A percentile compares a stretch with the other conserved stretches of the same genome.
Conservation (phyloP, 2,797 vertebrate genomes). For the Antrozous pallidus region DNA sequence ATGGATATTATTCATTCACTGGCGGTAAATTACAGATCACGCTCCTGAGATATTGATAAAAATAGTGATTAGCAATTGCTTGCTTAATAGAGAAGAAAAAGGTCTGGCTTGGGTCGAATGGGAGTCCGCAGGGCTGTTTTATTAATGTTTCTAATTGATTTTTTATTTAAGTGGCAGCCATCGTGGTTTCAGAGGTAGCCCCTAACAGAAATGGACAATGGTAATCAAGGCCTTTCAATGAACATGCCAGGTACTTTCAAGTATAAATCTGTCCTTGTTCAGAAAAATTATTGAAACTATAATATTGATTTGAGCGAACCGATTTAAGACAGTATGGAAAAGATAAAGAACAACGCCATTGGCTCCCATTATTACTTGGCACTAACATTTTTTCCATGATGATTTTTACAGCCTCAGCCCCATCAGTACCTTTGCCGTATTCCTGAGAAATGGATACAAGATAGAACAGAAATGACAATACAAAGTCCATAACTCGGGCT, state of each 20-base stretch:
- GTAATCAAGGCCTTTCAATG: conserved; percentile 76
- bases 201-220: conserved; percentile 54
- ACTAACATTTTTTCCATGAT: background rate
- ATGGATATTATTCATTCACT: conserved; percentile 68
- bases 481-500: background rate
- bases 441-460: background rate
- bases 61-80: conserved; percentile 79
- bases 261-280: conserved; percentile 64
- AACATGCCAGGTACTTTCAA: conserved; percentile 65
- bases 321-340: background rate
- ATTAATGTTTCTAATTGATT: conserved; percentile 82
- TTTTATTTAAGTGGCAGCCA: conserved; percentile 77
- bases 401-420: background rate
- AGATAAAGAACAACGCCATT: background rate
- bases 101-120: conserved; percentile 75
- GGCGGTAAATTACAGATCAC: conserved; percentile 71
- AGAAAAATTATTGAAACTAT: conserved; percentile 66
- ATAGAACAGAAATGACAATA: background rate
- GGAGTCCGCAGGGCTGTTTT: conserved; percentile 78
- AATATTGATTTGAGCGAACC: conserved; percentile 63
- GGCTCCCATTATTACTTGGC: background rate
- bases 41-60: conserved; percentile 77
- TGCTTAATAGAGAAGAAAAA: conserved; percentile 80
- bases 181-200: conserved; percentile 70
- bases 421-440: background rate